These are phyloP conservation scores for Drosophila lowei DNA, from an alignment of 1,140 invertebrate genomes.

Conservation along the genomic window DNA sequence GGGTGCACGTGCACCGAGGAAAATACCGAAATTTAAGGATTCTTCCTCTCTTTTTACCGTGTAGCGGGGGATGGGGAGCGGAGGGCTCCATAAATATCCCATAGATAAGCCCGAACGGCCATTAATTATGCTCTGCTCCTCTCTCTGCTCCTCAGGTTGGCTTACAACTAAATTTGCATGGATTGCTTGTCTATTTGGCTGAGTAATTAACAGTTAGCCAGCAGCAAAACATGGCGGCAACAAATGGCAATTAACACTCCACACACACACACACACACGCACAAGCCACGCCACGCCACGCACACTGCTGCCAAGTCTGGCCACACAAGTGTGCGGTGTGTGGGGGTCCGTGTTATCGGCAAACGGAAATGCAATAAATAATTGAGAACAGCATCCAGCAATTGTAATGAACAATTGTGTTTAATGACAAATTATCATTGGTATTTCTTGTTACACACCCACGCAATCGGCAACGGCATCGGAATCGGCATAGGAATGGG, in stretches of 20 bases:
- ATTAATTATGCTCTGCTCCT: slow-evolving; percentile 30
- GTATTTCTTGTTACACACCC: slow-evolving; percentile 40
- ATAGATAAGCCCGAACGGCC: slow-evolving; percentile 31
- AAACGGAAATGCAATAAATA: slow-evolving; percentile 74
- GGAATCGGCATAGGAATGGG: too few species aligned
- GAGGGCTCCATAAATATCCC: slow-evolving; percentile 34
- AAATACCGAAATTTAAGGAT: too few species aligned
- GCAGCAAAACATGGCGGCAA: slow-evolving; percentile 62
- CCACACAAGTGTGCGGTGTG: slow-evolving; percentile 16
- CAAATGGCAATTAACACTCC: slow-evolving; percentile 68
- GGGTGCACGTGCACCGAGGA: too few species aligned
- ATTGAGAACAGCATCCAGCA: slow-evolving; percentile 38
- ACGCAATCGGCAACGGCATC: background rate
- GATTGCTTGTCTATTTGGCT: slow-evolving; percentile 47
- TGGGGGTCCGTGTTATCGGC: slow-evolving; percentile 38
- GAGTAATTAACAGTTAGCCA: slow-evolving; percentile 69
- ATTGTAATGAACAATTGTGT: slow-evolving; percentile 62
- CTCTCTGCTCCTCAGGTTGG: slow-evolving; percentile 7
- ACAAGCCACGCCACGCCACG: background rate
- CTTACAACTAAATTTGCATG: slow-evolving; percentile 56
- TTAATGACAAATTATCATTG: slow-evolving; percentile 67
- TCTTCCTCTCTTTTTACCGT: too few species aligned
- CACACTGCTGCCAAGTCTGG: slow-evolving; percentile 18
- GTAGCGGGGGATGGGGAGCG: too few species aligned
- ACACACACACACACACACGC: slow-evolving; percentile 9